A percentile compares a stretch with the other conserved stretches of the same genome.
Evolutionary conservation across 2,113 vertebrate species (phyloP).

Genomic region (Microtus montanus): DNA sequence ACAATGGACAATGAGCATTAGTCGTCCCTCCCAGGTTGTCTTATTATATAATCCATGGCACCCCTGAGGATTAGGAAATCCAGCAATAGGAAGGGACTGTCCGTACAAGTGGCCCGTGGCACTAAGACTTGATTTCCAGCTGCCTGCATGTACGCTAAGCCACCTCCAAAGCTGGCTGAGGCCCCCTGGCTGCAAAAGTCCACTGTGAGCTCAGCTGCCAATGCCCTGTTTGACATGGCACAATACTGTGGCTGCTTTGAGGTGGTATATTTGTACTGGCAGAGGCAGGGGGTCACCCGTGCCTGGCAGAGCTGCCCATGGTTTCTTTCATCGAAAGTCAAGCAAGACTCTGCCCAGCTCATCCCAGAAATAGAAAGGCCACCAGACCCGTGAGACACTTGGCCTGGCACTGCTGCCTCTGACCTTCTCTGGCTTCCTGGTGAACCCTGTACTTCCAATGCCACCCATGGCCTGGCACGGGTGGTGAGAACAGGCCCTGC

Average conservation of each 20-base stretch:
- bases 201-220: background rate
- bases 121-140: background rate
- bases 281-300: background rate
- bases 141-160: background rate
- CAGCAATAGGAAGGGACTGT: fast-evolving
- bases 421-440: background rate
- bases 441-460: background rate
- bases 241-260: background rate
- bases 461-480: fast-evolving
- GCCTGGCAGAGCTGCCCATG: background rate
- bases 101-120: background rate
- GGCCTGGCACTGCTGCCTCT: fast-evolving
- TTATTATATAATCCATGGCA: fast-evolving
- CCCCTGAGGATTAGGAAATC: background rate
- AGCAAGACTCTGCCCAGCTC: background rate
- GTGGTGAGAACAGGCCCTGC: fast-evolving
- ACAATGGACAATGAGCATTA: background rate
- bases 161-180: background rate
- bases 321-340: background rate
- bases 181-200: fast-evolving
- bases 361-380: background rate
- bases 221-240: background rate
- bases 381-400: background rate
- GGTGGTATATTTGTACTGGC: background rate
- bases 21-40: no score